Conservation (phyloP, 2,113 vertebrate genomes). For the Perognathus longimembris region DNA sequence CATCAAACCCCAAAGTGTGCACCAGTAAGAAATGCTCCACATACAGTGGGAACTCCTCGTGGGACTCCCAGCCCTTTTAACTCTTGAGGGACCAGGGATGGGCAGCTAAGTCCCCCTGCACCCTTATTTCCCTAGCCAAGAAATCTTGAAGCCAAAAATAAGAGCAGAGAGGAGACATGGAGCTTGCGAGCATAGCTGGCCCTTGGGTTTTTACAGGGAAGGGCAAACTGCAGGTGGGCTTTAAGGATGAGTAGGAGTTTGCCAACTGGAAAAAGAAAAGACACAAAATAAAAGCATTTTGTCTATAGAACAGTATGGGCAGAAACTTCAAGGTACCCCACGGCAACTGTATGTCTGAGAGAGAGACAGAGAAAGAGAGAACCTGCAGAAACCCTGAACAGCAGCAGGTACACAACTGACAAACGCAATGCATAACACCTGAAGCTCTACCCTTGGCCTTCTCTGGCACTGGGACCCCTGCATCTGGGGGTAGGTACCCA, state of each 20-base stretch:
- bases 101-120: background rate
- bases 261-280: background rate
- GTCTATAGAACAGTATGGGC: background rate
- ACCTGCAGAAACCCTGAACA: background rate
- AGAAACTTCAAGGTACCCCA: background rate
- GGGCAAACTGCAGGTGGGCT: background rate
- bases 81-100: background rate
- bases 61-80: too few species aligned
- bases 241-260: constrained; percentile 5
- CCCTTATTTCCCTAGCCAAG: background rate
- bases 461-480: background rate
- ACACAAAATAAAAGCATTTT: background rate
- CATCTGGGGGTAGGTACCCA: constrained; percentile 80
- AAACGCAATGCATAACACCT: background rate
- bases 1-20: too few species aligned
- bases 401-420: background rate
- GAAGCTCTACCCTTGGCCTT: background rate
- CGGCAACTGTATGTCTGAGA: too few species aligned
- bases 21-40: background rate
- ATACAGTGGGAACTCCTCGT: background rate
- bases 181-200: background rate
- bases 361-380: too few species aligned
- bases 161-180: background rate
- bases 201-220: background rate
- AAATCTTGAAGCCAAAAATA: too few species aligned